Evolutionary conservation across 2,797 vertebrate species (phyloP).

Genomic region (Serranus cabrilla): DNA sequence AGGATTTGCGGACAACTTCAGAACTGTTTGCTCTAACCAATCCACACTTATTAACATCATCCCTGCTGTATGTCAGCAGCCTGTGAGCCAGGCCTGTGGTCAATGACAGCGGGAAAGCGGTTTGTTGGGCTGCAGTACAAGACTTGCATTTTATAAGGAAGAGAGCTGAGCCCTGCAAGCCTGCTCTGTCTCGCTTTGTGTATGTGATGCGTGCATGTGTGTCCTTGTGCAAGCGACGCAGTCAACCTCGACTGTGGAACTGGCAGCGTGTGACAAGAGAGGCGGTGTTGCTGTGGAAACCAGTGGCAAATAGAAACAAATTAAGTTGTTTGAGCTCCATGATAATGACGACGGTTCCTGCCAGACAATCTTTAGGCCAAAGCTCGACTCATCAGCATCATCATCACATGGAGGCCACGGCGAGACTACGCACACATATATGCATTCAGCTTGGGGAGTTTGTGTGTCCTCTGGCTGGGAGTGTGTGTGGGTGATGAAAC

Average conservation of each 20-base stretch:
- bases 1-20: slow-evolving; percentile 38
- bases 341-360: slow-evolving; percentile 81
- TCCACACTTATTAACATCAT: slow-evolving; percentile 58
- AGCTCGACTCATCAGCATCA: slow-evolving; percentile 34
- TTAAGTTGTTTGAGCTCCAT: slow-evolving; percentile 81
- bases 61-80: slow-evolving; percentile 49
- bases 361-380: slow-evolving; percentile 41
- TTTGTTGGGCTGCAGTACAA: slow-evolving; percentile 31
- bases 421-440: not conserved
- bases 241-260: slow-evolving; percentile 86
- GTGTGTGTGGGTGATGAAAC: slow-evolving; percentile 31
- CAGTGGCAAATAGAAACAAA: slow-evolving; percentile 79
- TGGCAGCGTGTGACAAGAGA: slow-evolving; percentile 87
- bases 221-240: slow-evolving; percentile 55
- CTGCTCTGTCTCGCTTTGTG: slow-evolving; percentile 11
- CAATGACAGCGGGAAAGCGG: slow-evolving; percentile 15
- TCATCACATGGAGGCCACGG: slow-evolving; percentile 1
- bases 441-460: not conserved
- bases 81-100: slow-evolving; percentile 50
- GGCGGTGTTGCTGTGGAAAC: slow-evolving; percentile 90
- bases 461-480: slow-evolving; percentile 1
- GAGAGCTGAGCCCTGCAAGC: slow-evolving; percentile 15
- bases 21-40: slow-evolving; percentile 33
- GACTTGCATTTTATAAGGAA: slow-evolving; percentile 30
- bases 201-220: slow-evolving; percentile 2